phyloP scores from a whole-genome alignment of 2,888 invertebrate genomes.

The Dasypogon diadema region DNA sequence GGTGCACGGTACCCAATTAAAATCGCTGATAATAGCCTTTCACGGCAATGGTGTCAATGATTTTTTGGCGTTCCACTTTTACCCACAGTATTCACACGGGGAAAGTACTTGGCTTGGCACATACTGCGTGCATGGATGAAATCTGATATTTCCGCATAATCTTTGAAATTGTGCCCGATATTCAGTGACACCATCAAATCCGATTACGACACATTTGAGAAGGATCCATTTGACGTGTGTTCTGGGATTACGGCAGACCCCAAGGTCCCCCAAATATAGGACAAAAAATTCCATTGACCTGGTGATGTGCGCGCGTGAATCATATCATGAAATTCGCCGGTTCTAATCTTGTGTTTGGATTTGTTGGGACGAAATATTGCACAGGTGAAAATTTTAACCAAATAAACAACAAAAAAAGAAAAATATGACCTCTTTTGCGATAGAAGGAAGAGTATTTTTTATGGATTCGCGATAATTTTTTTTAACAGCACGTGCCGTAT shows the following conservation, averaged over 20 bases:
- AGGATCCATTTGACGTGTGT: not conserved
- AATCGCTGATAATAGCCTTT: not conserved
- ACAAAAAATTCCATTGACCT: not conserved
- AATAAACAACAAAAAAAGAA: too few relatives aligned
- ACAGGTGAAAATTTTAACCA: not conserved
- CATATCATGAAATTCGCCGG: not conserved
- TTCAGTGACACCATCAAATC: not conserved
- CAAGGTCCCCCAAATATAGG: not conserved
- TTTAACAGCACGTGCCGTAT: too few relatives aligned
- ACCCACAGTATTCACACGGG: too few relatives aligned
- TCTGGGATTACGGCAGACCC: not conserved
- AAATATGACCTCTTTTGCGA: too few relatives aligned
- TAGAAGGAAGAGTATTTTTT: too few relatives aligned
- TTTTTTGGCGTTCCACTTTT: not conserved
- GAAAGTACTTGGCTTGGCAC: too few relatives aligned
- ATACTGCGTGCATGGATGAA: too few relatives aligned
- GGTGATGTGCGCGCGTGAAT: not conserved
- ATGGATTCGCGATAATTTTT: too few relatives aligned
- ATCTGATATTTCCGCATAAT: not conserved
- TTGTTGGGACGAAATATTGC: not conserved
- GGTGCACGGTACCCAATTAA: not conserved
- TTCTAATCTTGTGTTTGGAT: not conserved
- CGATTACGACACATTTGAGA: not conserved
- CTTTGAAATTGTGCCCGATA: not conserved
- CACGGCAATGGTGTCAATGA: not conserved